Evolutionary conservation across 1,140 invertebrate species (phyloP).

Genomic region (Drosophila sechellia): DNA sequence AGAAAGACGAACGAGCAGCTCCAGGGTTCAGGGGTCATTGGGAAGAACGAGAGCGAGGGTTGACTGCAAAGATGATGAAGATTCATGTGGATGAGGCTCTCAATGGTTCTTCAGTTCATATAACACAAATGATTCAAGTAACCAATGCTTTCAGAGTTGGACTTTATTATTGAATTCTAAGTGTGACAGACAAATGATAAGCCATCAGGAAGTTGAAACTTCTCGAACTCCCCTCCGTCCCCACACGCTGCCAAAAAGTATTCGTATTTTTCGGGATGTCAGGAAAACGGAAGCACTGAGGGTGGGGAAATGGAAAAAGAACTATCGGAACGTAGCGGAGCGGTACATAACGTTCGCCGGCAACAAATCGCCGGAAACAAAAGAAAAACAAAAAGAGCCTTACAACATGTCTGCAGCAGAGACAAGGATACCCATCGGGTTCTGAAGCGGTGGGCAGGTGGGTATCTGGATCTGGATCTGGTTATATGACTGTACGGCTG

Average conservation of each 20-base stretch:
- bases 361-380: constrained; percentile 75
- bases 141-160: too few species aligned
- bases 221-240: background rate
- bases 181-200: too few species aligned
- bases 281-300: constrained; percentile 50
- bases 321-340: constrained; percentile 66
- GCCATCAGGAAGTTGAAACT: background rate
- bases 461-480: too few species aligned
- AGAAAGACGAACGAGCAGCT: constrained; percentile 40
- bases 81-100: too few species aligned
- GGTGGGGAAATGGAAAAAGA: constrained; percentile 29
- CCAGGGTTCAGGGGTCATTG: constrained; percentile 37
- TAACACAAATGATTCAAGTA: too few species aligned
- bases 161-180: too few species aligned
- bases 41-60: constrained; percentile 33
- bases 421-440: constrained; percentile 54
- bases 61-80: background rate
- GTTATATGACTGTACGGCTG: too few species aligned
- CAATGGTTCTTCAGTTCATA: too few species aligned
- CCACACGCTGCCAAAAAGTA: constrained; percentile 46
- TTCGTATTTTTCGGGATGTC: constrained; percentile 65
- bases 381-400: constrained; percentile 70
- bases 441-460: background rate
- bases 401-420: constrained; percentile 71
- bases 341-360: constrained; percentile 51